phyloP scores from a whole-genome alignment of 2,888 invertebrate species.

The Phlogophora meticulosa region DNA sequence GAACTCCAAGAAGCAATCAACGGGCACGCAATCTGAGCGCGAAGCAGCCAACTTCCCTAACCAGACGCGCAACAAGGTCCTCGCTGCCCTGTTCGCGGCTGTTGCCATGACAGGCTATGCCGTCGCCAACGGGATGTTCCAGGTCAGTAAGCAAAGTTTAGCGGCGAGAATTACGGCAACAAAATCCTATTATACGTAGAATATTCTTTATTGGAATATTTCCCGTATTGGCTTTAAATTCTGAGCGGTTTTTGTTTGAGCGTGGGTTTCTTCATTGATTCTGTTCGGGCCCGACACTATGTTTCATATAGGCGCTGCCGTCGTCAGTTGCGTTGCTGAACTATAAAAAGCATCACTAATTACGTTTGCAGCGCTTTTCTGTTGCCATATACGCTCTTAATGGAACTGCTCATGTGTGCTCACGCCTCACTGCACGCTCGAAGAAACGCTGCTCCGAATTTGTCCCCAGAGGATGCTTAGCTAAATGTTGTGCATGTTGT shows the following conservation, averaged over 20 bases:
- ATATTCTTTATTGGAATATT: constrained; percentile 24
- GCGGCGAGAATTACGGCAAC: background rate
- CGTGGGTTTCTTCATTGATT: too few species aligned
- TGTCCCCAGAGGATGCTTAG: constrained; percentile 16
- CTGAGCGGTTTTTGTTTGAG: background rate
- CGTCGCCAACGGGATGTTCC: constrained; percentile 92
- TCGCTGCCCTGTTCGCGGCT: constrained; percentile 93
- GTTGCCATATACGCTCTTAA: background rate
- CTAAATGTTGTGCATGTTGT: constrained; percentile 28
- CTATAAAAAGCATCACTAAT: too few species aligned
- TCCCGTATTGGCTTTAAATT: constrained; percentile 11
- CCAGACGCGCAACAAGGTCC: constrained; percentile 92
- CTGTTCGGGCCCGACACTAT: too few species aligned
- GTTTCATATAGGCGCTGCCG: too few species aligned
- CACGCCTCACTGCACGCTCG: too few species aligned
- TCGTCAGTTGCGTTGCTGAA: background rate
- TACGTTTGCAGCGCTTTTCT: too few species aligned
- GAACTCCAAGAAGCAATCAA: constrained; percentile 84
- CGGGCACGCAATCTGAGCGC: constrained; percentile 89
- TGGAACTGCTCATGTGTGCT: background rate
- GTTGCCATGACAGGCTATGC: constrained; percentile 94
- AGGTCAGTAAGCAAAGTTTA: constrained; percentile 83
- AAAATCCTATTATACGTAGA: constrained; percentile 19
- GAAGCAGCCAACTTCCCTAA: constrained; percentile 92
- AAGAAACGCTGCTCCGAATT: constrained; percentile 4